Percentiles rank a stretch among this genome's conserved stretches.
phyloP scores from a whole-genome alignment of 2,888 invertebrate species.

The Scelioninae gen. 1 region DNA sequence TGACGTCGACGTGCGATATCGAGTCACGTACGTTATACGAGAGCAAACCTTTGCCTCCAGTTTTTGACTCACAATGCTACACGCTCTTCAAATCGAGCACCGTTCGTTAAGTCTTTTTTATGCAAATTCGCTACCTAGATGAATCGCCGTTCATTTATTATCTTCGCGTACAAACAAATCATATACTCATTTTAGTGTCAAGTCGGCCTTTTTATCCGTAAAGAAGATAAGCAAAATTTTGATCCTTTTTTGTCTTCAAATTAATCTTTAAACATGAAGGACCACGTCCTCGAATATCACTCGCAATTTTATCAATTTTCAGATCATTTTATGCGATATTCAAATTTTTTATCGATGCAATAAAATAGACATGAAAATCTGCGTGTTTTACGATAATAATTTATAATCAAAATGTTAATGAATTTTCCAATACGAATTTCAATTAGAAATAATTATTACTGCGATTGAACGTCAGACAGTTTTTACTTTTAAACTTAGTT shows the following conservation, averaged over 20 bases:
- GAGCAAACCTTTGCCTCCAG: constrained; percentile 55
- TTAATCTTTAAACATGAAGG: not conserved
- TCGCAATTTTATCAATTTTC: no score
- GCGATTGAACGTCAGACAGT: constrained; percentile 6
- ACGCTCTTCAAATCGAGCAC: constrained; percentile 56
- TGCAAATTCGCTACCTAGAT: constrained; percentile 45
- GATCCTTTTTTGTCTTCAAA: not conserved
- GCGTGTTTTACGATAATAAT: no score
- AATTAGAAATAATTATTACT: not conserved
- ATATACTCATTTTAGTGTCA: constrained; percentile 7
- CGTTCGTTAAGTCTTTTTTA: constrained; percentile 61
- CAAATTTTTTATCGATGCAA: no score
- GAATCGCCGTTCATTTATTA: constrained; percentile 38
- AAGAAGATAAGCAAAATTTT: not conserved
- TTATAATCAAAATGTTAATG: no score
- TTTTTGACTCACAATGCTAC: constrained; percentile 48
- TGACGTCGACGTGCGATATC: constrained; percentile 68
- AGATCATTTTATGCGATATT: no score
- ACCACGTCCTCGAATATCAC: no score
- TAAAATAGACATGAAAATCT: no score
- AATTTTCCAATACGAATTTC: no score
- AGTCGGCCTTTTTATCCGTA: not conserved
- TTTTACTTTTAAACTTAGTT: constrained; percentile 16
- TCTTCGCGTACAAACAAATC: constrained; percentile 30
- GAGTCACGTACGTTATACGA: constrained; percentile 73